Conservation (phyloP, 2,113 vertebrate genomes). For the Tachysurus fulvidraco region DNA sequence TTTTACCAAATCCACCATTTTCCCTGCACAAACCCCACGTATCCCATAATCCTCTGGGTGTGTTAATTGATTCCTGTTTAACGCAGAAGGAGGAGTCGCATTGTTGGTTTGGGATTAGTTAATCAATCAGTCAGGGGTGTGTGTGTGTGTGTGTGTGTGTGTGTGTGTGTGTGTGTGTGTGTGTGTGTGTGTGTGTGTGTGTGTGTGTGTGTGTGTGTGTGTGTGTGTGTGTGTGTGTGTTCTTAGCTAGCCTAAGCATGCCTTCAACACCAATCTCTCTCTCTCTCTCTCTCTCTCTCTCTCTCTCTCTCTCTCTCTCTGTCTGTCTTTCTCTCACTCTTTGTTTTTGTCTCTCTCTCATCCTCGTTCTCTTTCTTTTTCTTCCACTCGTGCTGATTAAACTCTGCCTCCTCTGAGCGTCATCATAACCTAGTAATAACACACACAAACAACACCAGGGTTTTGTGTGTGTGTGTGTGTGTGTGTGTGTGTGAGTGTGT, state of each 20-base stretch:
- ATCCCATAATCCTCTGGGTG: slow-evolving; percentile 50
- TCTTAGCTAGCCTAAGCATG: neutral
- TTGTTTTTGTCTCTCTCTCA: neutral
- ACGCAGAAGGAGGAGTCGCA: neutral
- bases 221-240: neutral
- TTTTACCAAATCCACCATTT: slow-evolving; percentile 6
- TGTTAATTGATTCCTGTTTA: slow-evolving; percentile 68
- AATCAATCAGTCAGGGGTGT: neutral
- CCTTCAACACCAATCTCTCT: neutral
- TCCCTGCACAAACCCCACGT: slow-evolving; percentile 1
- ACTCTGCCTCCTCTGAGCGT: slow-evolving; percentile 10
- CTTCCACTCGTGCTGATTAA: slow-evolving; percentile 39
- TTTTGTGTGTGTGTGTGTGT: neutral
- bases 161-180: neutral
- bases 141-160: slow-evolving; percentile 6
- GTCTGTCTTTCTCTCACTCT: neutral
- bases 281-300: neutral
- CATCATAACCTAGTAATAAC: slow-evolving; percentile 19
- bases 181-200: too few relatives aligned
- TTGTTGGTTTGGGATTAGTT: slow-evolving; percentile 8
- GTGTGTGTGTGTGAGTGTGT: neutral
- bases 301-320: neutral
- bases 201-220: slow-evolving; percentile 4
- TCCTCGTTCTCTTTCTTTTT: neutral
- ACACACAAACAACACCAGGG: slow-evolving; percentile 1